Evolutionary conservation across 1,140 invertebrate genomes (phyloP).

Genomic region (Papilio polytes): DNA sequence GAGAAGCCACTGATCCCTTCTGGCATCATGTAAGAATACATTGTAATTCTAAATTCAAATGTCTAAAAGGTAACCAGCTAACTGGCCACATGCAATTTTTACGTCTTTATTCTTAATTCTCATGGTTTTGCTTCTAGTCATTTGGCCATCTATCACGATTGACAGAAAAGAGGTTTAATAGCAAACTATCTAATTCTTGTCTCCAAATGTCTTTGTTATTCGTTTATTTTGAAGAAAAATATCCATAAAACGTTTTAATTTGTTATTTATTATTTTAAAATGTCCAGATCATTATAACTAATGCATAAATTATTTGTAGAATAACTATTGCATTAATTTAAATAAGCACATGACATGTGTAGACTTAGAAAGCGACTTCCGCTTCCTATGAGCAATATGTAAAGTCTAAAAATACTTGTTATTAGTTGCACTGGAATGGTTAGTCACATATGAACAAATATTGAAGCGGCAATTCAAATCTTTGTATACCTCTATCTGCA

Average conservation of each 20-base stretch:
- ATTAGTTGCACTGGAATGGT: not conserved
- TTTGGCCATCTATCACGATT: too few relatives aligned
- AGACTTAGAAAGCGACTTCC: not conserved
- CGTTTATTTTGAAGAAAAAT: too few relatives aligned
- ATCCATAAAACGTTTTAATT: too few relatives aligned
- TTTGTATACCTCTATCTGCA: not conserved
- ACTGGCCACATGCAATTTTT: not conserved
- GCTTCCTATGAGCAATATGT: not conserved
- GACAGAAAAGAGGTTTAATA: too few relatives aligned
- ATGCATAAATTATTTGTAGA: not conserved
- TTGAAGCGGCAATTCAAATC: not conserved
- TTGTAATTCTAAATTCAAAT: constrained; percentile 4
- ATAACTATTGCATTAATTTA: not conserved
- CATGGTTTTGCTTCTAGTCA: too few relatives aligned
- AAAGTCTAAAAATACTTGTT: constrained; percentile 11
- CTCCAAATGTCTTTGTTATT: too few relatives aligned
- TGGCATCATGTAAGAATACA: constrained; percentile 91
- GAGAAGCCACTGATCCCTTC: constrained; percentile 85
- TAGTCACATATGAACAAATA: not conserved
- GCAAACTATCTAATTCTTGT: too few relatives aligned
- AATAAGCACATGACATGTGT: constrained; percentile 2
- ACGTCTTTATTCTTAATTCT: not conserved
- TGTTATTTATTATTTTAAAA: too few relatives aligned
- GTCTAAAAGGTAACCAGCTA: not conserved
- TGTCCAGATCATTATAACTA: too few relatives aligned